Conservation (phyloP, 64 coral and sea anemone species). For the Astreopora myriophthalma region DNA sequence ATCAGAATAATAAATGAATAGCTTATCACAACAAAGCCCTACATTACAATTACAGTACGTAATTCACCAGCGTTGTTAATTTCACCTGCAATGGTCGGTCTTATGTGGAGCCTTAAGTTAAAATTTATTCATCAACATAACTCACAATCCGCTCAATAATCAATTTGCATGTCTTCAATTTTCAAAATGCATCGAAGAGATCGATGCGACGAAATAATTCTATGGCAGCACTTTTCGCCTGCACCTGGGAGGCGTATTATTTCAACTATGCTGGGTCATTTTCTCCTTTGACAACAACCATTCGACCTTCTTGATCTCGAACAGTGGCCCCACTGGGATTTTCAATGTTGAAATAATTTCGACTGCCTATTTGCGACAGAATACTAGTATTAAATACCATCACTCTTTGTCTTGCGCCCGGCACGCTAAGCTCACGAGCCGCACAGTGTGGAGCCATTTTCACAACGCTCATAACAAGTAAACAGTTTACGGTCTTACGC, state of each 20-base stretch:
- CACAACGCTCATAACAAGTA: not conserved
- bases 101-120: not conserved
- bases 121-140: not conserved
- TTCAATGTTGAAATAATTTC: not conserved
- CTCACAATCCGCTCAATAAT: not conserved
- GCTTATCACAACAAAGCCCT: not conserved
- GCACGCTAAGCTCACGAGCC: conserved; percentile 15
- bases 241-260: not conserved
- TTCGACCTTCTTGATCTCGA: not conserved
- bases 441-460: not conserved
- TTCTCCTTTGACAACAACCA: not conserved
- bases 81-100: too few species aligned
- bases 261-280: not conserved
- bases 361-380: not conserved
- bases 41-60: too few species aligned
- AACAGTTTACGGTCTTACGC: not conserved
- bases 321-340: not conserved
- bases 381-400: not conserved
- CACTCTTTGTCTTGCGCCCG: not conserved
- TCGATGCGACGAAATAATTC: conserved; percentile 14
- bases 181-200: not conserved
- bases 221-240: conserved; percentile 21
- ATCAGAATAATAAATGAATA: not conserved
- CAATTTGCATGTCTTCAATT: too few species aligned
- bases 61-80: not conserved